A percentile compares a stretch with the other conserved stretches of the same genome.
phyloP scores from a whole-genome alignment of 2,797 vertebrate species.

The Eleutherodactylus coqui region DNA sequence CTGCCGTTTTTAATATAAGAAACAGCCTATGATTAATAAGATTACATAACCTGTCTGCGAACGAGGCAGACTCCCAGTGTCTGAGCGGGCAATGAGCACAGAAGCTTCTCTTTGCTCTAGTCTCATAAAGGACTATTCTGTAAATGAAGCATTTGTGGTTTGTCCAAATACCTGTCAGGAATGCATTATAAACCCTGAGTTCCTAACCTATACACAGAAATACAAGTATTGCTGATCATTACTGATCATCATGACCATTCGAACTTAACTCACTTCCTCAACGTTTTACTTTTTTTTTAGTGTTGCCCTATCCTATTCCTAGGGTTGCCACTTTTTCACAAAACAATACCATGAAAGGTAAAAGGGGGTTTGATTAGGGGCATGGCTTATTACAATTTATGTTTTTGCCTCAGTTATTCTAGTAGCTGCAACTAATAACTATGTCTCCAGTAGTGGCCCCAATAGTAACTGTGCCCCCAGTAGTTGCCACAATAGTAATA shows the following conservation, averaged over 20 bases:
- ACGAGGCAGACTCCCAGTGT: background rate
- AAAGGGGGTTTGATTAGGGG: too few relatives aligned
- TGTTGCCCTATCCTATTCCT: too few relatives aligned
- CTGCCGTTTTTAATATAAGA: constrained; percentile 13
- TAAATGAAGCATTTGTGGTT: background rate
- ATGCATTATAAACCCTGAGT: background rate
- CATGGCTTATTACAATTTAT: too few relatives aligned
- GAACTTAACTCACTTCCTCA: background rate
- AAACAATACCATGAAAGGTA: too few relatives aligned
- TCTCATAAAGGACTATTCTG: background rate
- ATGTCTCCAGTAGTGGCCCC: too few relatives aligned
- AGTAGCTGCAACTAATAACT: too few relatives aligned
- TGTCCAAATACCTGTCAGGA: background rate
- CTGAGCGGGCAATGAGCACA: background rate
- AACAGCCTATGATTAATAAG: background rate
- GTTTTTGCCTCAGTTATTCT: too few relatives aligned
- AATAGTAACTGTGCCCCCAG: too few relatives aligned
- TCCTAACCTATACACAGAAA: background rate
- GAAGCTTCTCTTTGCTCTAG: background rate
- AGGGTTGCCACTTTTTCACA: too few relatives aligned
- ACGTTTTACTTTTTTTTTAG: background rate
- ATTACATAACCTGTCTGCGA: constrained; percentile 2
- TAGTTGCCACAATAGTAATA: too few relatives aligned
- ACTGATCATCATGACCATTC: background rate
- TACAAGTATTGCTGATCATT: background rate